These are phyloP conservation scores for Drosophila insularis DNA, from an alignment of 1,140 invertebrate species.

Conservation along the genomic window DNA sequence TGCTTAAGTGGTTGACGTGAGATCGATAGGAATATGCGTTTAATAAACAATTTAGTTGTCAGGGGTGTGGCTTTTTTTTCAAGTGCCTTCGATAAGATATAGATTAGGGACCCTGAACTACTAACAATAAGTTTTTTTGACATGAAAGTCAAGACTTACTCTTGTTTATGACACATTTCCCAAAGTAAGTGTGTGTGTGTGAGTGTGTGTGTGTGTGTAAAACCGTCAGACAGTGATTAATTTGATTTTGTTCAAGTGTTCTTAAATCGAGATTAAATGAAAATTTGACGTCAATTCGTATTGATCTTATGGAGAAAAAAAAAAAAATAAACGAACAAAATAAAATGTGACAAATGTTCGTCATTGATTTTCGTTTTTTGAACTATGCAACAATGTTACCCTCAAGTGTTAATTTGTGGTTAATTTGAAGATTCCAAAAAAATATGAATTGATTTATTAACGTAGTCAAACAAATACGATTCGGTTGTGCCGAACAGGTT, in stretches of 20 bases:
- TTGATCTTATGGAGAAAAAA: conserved; percentile 9
- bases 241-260: conserved; percentile 20
- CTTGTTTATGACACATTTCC: conserved; percentile 43
- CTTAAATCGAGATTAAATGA: conserved; percentile 28
- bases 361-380: not conserved
- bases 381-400: conserved; percentile 3
- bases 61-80: conserved; percentile 25
- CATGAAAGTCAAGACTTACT: conserved; percentile 41
- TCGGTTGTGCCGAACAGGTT: conserved; percentile 10
- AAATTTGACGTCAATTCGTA: conserved; percentile 27
- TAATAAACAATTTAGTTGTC: conserved; percentile 66
- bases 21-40: conserved; percentile 53
- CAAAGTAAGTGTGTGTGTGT: conserved; percentile 3
- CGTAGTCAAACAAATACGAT: conserved; percentile 33
- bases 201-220: not conserved
- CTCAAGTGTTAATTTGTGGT: conserved; percentile 46
- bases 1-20: conserved; percentile 43
- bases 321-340: too few species aligned
- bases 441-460: conserved; percentile 56
- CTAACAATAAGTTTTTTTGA: not conserved
- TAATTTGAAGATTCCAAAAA: conserved; percentile 21
- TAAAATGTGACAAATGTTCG: not conserved
- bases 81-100: conserved; percentile 19
- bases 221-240: conserved; percentile 44
- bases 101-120: conserved; percentile 37